Evolutionary conservation across 1,140 invertebrate species (phyloP), one percentile per base, ranked within the genome.

Genomic region (Drosophila fuyamai): DNA sequence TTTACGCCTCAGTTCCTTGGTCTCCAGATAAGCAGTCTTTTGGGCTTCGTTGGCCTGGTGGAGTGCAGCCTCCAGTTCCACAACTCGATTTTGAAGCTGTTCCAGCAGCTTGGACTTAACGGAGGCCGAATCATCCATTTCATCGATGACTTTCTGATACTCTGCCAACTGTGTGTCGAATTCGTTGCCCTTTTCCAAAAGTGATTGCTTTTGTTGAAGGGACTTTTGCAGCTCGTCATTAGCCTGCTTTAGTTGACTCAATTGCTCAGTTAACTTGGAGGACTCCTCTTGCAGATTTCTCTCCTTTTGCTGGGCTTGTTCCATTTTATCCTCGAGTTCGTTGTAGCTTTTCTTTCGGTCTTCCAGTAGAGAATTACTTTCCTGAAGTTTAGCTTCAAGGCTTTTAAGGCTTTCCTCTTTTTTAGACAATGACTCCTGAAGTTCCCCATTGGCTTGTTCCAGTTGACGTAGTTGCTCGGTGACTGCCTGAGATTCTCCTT

Each of bases 81-180:
- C n/a, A 8, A 90, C 35, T 38, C 81, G 60, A 0, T 3, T 27
- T n/a, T 91, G 72, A 0, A 81, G 56, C 38, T 78, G 70, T 32
- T 80, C 43, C 29, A 91, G 38, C 36, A 70, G 53, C 13, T 14
- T 27, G 1, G 68, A 46, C 44, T 84, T 91, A 0, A 40, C 61
- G 4, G 51, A 68, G 8, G 72, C 44, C 5, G 73, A 35, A 0
- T 91, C 85, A 44, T 90, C 90, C 90, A 92, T 90, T 66, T 92
- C 90, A 55, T 92, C 90, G 18, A 92, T 80, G 36, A 91, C 79
- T 32, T 85, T 85, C 50, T 91, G 75, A 40, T 92, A 92, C 18
- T 92, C 90, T 0, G 43, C 57, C 10, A 92, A 50, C 27, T 76
- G 78, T 0, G 59, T 57, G 29, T 82, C 76, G 12, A 82, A 75